These are phyloP conservation scores for Verasper variegatus DNA, from an alignment of 2,113 vertebrate species.

Conservation along the genomic window DNA sequence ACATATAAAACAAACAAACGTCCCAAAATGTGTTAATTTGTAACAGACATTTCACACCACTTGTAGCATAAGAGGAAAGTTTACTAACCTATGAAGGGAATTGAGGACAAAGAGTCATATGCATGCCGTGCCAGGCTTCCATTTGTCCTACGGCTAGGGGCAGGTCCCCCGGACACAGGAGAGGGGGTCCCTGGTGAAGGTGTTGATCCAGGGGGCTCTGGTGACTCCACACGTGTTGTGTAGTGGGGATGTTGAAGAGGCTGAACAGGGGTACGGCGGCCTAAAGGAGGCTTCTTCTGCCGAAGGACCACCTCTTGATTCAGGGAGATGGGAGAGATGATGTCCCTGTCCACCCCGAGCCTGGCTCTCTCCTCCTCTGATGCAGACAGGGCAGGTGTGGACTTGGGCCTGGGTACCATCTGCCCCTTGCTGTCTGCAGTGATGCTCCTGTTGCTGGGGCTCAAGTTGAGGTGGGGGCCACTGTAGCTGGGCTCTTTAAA, in stretches of 20 bases:
- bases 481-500: constrained; percentile 86
- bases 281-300: constrained; percentile 88
- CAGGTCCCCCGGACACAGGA: constrained; percentile 17
- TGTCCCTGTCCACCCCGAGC: constrained; percentile 38
- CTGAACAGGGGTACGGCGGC: constrained; percentile 75
- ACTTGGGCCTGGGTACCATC: constrained; percentile 30
- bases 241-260: constrained; percentile 82
- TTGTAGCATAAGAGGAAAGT: neutral
- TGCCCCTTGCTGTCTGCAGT: constrained; percentile 45
- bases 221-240: constrained; percentile 74
- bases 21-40: neutral
- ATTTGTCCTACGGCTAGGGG: constrained; percentile 55
- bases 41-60: neutral
- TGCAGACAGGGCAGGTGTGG: constrained; percentile 24
- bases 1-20: neutral
- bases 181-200: constrained; percentile 37
- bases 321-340: constrained; percentile 37
- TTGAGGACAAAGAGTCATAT: constrained; percentile 91
- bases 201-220: constrained; percentile 61
- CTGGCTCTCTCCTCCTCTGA: constrained; percentile 45
- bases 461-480: constrained; percentile 78
- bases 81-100: constrained; percentile 95
- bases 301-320: constrained; percentile 85
- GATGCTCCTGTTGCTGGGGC: constrained; percentile 50
- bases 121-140: constrained; percentile 84